These are phyloP conservation scores for Acromyrmex charruanus DNA, from an alignment of 1,140 invertebrate genomes.

Conservation along the genomic window DNA sequence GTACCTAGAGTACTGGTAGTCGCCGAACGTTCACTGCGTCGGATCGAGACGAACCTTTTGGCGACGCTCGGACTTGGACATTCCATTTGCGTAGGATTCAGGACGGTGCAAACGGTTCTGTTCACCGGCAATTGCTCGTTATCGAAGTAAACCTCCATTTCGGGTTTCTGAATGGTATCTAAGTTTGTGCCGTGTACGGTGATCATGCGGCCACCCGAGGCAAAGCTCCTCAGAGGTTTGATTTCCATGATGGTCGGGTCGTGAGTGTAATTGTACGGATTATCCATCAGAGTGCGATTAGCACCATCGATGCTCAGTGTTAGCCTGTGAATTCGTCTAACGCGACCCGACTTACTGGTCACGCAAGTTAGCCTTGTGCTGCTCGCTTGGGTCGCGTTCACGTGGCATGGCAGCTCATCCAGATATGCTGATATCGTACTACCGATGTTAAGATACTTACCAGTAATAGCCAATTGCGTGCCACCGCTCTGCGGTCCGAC, in stretches of 20 bases:
- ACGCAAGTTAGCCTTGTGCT: constrained; percentile 95
- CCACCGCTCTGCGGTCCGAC: constrained; percentile 97
- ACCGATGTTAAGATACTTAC: constrained; percentile 97
- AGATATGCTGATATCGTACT: constrained; percentile 95
- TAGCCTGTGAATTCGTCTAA: constrained; percentile 88
- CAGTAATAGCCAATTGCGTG: constrained; percentile 95
- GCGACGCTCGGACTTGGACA: constrained; percentile 95
- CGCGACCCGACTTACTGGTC: constrained; percentile 90
- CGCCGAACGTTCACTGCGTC: constrained; percentile 66
- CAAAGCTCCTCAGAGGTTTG: constrained; percentile 95
- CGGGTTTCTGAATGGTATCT: constrained; percentile 95
- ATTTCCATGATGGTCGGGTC: constrained; percentile 98
- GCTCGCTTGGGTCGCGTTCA: constrained; percentile 96
- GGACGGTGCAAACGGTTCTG: constrained; percentile 93
- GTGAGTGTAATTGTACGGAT: constrained; percentile 95
- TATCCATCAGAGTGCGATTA: constrained; percentile 89
- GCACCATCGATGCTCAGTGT: constrained; percentile 95
- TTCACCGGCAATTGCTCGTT: constrained; percentile 91
- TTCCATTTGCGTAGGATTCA: constrained; percentile 97
- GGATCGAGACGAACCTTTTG: constrained; percentile 78
- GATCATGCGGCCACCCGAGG: constrained; percentile 96
- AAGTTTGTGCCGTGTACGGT: constrained; percentile 97
- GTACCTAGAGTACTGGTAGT: constrained; percentile 4
- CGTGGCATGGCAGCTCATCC: constrained; percentile 95
- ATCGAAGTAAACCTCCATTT: constrained; percentile 93